These are phyloP conservation scores for Microhierax caerulescens DNA, from an alignment of 2,797 vertebrate genomes.

Conservation along the genomic window DNA sequence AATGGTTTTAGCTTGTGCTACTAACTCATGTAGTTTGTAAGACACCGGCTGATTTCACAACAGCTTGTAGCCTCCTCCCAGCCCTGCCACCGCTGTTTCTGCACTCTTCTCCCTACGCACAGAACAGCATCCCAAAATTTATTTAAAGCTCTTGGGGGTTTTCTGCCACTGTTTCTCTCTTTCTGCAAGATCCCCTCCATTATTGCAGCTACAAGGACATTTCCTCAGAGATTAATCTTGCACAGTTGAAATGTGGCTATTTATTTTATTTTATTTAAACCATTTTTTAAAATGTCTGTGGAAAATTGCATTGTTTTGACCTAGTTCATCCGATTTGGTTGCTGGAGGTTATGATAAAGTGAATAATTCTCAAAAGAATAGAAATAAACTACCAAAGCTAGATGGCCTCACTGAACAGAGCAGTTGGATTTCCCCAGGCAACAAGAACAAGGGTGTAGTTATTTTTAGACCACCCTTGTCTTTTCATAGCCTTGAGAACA, in stretches of 20 bases:
- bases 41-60: neutral
- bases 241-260: neutral
- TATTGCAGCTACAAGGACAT: neutral
- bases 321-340: neutral
- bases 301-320: neutral
- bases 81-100: neutral
- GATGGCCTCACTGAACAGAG: neutral
- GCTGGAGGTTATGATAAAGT: neutral
- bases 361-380: neutral
- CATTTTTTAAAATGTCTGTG: neutral
- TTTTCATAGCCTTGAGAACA: neutral
- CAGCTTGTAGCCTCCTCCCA: neutral
- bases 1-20: neutral
- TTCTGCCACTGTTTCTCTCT: neutral
- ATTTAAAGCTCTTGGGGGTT: accelerated
- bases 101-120: neutral
- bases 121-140: neutral
- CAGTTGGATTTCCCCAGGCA: neutral
- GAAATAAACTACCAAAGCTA: neutral
- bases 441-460: neutral
- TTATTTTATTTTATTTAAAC: neutral
- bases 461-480: neutral
- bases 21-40: accelerated
- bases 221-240: neutral
- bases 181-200: neutral